Percentiles rank a stretch among this genome's conserved stretches.
Conservation (phyloP, 2,888 invertebrate species). For the Euphydryas editha region DNA sequence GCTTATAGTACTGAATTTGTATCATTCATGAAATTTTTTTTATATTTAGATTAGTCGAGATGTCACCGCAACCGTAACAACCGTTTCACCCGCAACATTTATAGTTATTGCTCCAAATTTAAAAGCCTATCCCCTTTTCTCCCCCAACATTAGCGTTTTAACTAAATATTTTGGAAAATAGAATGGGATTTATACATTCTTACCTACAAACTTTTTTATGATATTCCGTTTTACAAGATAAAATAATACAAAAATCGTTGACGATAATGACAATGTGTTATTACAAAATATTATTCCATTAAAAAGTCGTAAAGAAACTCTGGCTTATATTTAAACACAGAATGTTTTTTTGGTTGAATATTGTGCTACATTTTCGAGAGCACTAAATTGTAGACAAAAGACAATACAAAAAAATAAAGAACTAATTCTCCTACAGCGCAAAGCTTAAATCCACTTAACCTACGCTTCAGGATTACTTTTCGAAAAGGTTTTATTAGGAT, state of each 20-base stretch:
- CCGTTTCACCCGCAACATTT: too few relatives aligned
- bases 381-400: slow-evolving; percentile 9
- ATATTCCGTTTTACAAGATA: too few relatives aligned
- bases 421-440: not conserved
- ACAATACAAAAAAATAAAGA: not conserved
- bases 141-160: too few relatives aligned
- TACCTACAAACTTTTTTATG: too few relatives aligned
- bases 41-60: too few relatives aligned
- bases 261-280: not conserved
- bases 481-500: slow-evolving; percentile 9
- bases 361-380: slow-evolving; percentile 3
- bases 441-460: slow-evolving; percentile 27
- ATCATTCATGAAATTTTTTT: not conserved
- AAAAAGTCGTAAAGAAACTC: not conserved
- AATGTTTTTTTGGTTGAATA: not conserved
- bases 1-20: not conserved
- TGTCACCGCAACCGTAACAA: too few relatives aligned
- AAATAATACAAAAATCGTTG: too few relatives aligned
- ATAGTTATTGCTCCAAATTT: too few relatives aligned
- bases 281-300: not conserved
- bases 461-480: slow-evolving; percentile 20
- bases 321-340: slow-evolving; percentile 1
- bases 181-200: too few relatives aligned
- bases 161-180: too few relatives aligned
- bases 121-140: too few relatives aligned